Base-by-base conservation (phyloP, 2,888 invertebrate genomes). In the Hirtodrosophila confusa region DNA sequence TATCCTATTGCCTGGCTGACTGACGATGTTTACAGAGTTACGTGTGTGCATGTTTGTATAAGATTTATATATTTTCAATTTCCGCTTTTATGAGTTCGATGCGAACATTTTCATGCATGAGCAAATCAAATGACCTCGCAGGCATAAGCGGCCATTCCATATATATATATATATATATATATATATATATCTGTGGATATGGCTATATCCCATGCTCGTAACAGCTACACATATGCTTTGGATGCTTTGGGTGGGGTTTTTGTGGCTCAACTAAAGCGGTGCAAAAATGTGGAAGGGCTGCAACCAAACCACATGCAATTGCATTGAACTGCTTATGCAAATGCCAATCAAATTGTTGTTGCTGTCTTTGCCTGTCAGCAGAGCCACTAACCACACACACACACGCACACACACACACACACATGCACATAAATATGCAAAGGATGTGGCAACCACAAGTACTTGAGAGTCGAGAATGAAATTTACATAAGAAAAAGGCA, bases 271-370 rank as follows among this genome's bases (percentile, higher is more conserved):
- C 9, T 17, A 44, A 33, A 17, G 17, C 17, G 41, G 2, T 36
- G 3, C 36, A 17, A 49, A 61, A 74, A 45, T 67, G 74, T 12
- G 50, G 43, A 68, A 50, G 53, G 45, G 49, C 49, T 24, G 37
- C 33, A 45, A 9, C 33, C 12, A 50, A 67, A 66, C 76, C 69
- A 37, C 70, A 67, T 54, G 73, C 67, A 87, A 86, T 72, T 79
- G 80, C 84, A 88, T 83, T 77, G 86, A 83, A 86, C 84, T 86
- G 86, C 88, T 85, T 85, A 88, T 85, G 84, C 80, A 85, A 85
- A 85, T 83, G 88, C 72, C 88, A 84, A 84, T 84, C 88, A 79
- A 87, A 87, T 76, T 82, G 72, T 67, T 87, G 73, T 69, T 77
- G 57, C 82, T 50, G 33, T 33, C 55, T 23, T 8, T 12, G 47